A percentile compares a stretch with the other conserved stretches of the same genome.
Conservation (phyloP, 2,888 invertebrate genomes). For the Uloborus plumipes region DNA sequence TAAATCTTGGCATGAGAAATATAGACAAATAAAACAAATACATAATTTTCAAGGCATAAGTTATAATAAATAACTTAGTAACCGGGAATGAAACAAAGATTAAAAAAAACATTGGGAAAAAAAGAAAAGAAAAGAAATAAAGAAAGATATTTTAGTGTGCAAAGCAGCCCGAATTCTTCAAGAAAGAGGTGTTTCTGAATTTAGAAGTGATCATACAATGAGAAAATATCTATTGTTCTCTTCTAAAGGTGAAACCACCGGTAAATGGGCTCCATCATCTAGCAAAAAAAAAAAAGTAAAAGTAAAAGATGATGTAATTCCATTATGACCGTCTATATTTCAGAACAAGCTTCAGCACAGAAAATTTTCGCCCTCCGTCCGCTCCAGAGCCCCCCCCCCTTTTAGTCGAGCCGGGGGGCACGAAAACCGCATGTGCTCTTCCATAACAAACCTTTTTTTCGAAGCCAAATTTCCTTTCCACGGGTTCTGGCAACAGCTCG, state of each 20-base stretch:
- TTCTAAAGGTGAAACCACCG: not conserved
- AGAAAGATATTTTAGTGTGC: no score
- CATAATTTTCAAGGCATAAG: no score
- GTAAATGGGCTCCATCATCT: constrained; percentile 42
- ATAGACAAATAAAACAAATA: no score
- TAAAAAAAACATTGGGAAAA: no score
- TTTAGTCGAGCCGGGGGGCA: constrained; percentile 31
- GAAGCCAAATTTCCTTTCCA: constrained; percentile 35
- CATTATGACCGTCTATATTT: constrained; percentile 30
- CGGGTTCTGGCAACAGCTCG: not conserved
- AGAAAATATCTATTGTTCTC: no score
- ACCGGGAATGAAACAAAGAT: no score
- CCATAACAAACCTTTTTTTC: constrained; percentile 28
- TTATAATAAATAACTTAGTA: no score
- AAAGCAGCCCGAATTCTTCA: no score
- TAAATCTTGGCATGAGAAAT: no score
- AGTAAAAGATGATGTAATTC: constrained; percentile 49
- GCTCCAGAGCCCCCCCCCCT: constrained; percentile 1
- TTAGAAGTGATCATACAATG: no score
- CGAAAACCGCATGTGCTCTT: constrained; percentile 36
- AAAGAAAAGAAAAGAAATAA: no score
- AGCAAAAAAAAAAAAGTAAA: constrained; percentile 29
- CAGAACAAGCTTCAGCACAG: not conserved
- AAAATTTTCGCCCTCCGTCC: not conserved
- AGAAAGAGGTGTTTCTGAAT: no score